phyloP scores from a whole-genome alignment of 2,113 vertebrate species.

The Marcusenius ussheri region DNA sequence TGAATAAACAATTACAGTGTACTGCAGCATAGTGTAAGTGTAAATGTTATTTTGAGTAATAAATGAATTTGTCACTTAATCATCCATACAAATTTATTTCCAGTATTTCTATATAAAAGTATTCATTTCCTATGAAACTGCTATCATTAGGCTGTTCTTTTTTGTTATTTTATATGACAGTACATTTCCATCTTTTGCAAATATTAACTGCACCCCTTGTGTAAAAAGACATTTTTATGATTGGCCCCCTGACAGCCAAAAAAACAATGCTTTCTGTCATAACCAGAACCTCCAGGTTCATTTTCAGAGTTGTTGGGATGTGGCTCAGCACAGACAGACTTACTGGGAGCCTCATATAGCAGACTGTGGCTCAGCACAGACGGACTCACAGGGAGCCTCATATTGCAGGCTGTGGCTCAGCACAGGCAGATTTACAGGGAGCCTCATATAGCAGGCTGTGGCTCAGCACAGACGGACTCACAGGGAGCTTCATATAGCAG shows the following conservation, averaged over 20 bases:
- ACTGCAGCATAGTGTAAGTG: not conserved
- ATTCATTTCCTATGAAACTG: not conserved
- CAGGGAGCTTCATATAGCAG: too few species aligned
- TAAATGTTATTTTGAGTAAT: not conserved
- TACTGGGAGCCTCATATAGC: not conserved
- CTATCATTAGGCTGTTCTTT: not conserved
- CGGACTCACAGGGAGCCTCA: not conserved
- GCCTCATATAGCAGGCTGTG: not conserved
- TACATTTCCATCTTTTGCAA: not conserved
- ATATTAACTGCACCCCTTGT: not conserved
- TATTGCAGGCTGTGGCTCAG: not conserved
- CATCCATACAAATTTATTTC: not conserved
- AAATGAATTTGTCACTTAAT: not conserved
- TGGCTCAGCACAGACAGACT: not conserved
- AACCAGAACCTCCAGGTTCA: not conserved
- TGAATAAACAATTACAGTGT: not conserved
- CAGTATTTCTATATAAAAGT: not conserved
- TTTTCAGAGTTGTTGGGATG: not conserved
- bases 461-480: too few species aligned
- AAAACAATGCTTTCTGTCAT: not conserved
- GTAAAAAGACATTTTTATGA: not conserved
- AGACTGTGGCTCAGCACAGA: not conserved
- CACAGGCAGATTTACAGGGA: not conserved
- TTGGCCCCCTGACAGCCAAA: not conserved
- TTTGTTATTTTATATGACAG: not conserved